Evolutionary conservation across 2,888 invertebrate genomes (phyloP).

Genomic region (Polyommatus icarus): DNA sequence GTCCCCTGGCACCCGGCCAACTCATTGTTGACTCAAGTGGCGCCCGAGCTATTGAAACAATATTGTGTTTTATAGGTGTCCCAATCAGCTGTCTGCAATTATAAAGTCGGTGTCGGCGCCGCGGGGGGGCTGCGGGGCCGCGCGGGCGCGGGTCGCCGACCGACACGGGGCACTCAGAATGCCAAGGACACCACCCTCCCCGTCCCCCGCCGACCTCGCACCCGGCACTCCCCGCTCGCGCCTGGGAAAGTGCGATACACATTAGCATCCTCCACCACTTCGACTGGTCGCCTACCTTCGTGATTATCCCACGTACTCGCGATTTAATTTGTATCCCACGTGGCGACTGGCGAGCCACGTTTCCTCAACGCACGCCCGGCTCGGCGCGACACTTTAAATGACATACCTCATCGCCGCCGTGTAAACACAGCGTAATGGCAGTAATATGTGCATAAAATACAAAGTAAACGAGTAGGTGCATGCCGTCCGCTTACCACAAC

Average conservation of each 20-base stretch:
- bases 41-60: conserved; percentile 6
- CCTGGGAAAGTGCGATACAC: neutral
- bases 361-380: neutral
- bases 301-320: neutral
- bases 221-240: neutral
- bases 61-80: neutral
- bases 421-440: neutral
- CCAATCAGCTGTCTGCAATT: conserved; percentile 6
- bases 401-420: neutral
- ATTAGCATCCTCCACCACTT: neutral
- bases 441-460: conserved; percentile 3
- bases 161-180: conserved; percentile 13
- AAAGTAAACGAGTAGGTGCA: neutral
- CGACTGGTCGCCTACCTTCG: neutral
- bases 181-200: conserved; percentile 13
- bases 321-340: neutral
- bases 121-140: neutral
- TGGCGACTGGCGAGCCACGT: neutral
- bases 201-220: neutral
- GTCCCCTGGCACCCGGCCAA: neutral
- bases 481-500: neutral
- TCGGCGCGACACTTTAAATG: neutral
- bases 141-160: conserved; percentile 24
- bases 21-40: conserved; percentile 9
- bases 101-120: neutral